Evolutionary conservation across 2,113 vertebrate genomes (phyloP).

Genomic region (Ictidomys tridecemlineatus): DNA sequence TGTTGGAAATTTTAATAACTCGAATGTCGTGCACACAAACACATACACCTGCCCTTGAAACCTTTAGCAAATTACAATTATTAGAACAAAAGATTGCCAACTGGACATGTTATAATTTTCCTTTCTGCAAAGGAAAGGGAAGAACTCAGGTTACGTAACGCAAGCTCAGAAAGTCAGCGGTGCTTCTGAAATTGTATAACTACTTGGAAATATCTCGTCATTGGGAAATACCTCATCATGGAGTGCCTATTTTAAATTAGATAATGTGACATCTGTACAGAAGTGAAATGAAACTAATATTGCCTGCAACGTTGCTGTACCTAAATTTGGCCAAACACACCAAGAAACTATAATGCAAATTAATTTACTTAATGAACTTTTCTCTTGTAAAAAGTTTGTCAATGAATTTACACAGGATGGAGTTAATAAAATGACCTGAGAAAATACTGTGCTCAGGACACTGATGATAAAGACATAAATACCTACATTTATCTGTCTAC

Average conservation of each 20-base stretch:
- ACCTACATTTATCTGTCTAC: not conserved
- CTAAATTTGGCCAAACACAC: not conserved
- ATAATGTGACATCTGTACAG: conserved; percentile 26
- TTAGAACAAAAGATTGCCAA: not conserved
- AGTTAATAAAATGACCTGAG: not conserved
- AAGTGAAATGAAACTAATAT: conserved; percentile 6
- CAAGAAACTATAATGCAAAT: not conserved
- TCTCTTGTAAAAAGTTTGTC: conserved; percentile 16
- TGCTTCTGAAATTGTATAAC: not conserved
- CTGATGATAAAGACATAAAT: no score
- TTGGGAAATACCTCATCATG: not conserved
- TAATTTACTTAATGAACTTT: conserved; percentile 36
- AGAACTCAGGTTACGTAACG: conserved; percentile 21
- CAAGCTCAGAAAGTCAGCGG: not conserved
- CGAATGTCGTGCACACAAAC: not conserved
- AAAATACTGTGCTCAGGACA: not conserved
- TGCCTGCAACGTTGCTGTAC: not conserved
- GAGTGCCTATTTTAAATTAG: not conserved
- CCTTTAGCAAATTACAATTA: conserved; percentile 6
- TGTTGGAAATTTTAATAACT: conserved; percentile 38
- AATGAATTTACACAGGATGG: not conserved
- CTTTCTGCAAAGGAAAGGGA: not conserved
- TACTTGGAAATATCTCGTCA: not conserved
- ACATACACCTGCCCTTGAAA: not conserved
- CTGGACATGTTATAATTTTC: not conserved